Evolutionary conservation across 2,888 invertebrate genomes (phyloP).

Genomic region (Cylindroiulus punctatus): DNA sequence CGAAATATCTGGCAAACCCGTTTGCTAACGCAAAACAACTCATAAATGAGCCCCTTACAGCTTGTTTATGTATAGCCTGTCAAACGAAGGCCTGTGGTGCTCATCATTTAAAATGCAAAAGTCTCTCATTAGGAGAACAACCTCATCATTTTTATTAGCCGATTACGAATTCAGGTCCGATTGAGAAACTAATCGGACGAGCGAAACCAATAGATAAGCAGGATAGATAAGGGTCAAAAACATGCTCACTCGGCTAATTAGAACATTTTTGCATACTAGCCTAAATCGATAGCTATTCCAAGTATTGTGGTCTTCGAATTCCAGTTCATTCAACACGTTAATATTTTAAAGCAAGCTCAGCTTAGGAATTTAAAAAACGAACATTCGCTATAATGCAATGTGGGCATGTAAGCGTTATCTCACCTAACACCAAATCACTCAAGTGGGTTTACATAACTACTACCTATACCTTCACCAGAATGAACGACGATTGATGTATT

Average conservation of each 20-base stretch:
- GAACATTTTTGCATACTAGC: not conserved
- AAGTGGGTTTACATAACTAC: too few relatives aligned
- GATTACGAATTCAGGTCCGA: not conserved
- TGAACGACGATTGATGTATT: too few relatives aligned
- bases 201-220: not conserved
- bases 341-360: too few relatives aligned
- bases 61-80: conserved; percentile 27
- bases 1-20: conserved; percentile 34
- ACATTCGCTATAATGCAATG: too few relatives aligned
- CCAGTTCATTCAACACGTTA: too few relatives aligned
- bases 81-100: not conserved
- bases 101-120: not conserved
- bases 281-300: not conserved
- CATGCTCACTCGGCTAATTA: not conserved
- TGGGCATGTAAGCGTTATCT: too few relatives aligned
- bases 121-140: not conserved
- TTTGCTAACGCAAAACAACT: conserved; percentile 41
- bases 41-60: conserved; percentile 20
- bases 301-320: too few relatives aligned
- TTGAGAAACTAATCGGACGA: not conserved
- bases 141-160: not conserved
- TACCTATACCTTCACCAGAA: too few relatives aligned
- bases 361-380: too few relatives aligned
- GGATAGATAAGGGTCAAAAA: not conserved
- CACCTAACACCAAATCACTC: too few relatives aligned